These are phyloP conservation scores for Seriola aureovittata DNA, from an alignment of 2,113 vertebrate genomes.

Conservation along the genomic window DNA sequence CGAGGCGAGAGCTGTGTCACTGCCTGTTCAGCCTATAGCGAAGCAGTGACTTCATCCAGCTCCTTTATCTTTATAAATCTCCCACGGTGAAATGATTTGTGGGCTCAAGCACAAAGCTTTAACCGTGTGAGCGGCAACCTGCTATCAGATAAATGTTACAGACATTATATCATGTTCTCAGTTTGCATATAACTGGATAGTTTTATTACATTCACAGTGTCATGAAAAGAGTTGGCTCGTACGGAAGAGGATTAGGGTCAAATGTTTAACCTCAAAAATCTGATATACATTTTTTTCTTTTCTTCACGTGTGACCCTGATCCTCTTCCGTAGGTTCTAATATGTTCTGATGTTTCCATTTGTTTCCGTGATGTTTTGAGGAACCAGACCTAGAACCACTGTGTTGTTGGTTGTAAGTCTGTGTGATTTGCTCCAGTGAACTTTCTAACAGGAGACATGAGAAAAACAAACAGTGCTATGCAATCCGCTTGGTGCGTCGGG, in stretches of 20 bases:
- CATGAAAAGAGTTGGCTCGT: neutral
- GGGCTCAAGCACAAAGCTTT: neutral
- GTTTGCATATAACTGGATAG: neutral
- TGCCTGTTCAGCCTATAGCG: neutral
- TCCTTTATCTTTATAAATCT: neutral
- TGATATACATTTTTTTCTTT: no score
- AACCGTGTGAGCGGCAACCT: neutral
- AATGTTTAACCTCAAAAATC: no score
- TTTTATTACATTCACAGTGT: neutral
- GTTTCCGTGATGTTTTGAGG: no score
- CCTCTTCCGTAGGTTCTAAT: no score
- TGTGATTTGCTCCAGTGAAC: neutral
- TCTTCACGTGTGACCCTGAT: no score
- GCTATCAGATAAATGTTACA: neutral
- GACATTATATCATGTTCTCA: neutral
- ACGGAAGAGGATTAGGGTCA: no score
- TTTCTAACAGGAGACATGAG: neutral
- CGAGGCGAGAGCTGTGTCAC: neutral
- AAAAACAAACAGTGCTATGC: neutral
- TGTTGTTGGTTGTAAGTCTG: neutral
- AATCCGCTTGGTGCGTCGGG: neutral
- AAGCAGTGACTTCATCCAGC: neutral
- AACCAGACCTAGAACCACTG: no score
- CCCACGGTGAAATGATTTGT: neutral
- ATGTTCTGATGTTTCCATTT: neutral